Evolutionary conservation across 2,797 vertebrate genomes (phyloP).

Genomic region (Gymnoscopelus microlampas): DNA sequence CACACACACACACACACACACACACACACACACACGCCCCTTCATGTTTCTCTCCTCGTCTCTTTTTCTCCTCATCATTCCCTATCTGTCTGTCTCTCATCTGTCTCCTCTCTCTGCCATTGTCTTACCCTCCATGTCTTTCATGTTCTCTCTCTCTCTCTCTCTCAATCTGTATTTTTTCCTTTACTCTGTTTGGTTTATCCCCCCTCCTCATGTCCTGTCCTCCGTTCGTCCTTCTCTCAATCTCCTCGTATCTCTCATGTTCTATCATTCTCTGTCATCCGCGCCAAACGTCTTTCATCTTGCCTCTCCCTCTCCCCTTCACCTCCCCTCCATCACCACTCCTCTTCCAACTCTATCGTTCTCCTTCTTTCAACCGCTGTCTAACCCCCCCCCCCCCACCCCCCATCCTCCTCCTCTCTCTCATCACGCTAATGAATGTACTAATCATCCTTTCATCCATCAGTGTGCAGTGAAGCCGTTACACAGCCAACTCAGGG

Average conservation of each 20-base stretch:
- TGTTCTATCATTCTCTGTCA: conserved; percentile 14
- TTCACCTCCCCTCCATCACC: not conserved
- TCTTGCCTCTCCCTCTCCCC: not conserved
- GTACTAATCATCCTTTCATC: conserved; percentile 30
- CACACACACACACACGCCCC: too few relatives aligned
- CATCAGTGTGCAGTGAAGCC: conserved; percentile 12
- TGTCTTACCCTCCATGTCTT: not conserved
- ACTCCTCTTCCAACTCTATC: not conserved
- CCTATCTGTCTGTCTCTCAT: not conserved
- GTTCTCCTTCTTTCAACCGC: not conserved
- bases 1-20: too few relatives aligned
- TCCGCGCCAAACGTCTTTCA: conserved; percentile 35
- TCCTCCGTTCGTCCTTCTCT: not conserved
- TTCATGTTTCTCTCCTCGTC: too few relatives aligned
- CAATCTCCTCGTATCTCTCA: conserved; percentile 7
- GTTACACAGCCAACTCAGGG: not conserved
- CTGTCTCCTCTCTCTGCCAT: conserved; percentile 10
- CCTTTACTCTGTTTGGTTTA: not conserved
- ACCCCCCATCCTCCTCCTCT: not conserved
- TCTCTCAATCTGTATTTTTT: conserved; percentile 2
- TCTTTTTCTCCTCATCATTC: too few relatives aligned
- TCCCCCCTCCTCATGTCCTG: not conserved
- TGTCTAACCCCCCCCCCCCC: not conserved
- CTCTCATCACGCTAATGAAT: conserved; percentile 24
- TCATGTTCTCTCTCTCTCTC: not conserved